These are phyloP conservation scores for Oncorhynchus kisutch DNA, from an alignment of 2,113 vertebrate species.

Conservation along the genomic window DNA sequence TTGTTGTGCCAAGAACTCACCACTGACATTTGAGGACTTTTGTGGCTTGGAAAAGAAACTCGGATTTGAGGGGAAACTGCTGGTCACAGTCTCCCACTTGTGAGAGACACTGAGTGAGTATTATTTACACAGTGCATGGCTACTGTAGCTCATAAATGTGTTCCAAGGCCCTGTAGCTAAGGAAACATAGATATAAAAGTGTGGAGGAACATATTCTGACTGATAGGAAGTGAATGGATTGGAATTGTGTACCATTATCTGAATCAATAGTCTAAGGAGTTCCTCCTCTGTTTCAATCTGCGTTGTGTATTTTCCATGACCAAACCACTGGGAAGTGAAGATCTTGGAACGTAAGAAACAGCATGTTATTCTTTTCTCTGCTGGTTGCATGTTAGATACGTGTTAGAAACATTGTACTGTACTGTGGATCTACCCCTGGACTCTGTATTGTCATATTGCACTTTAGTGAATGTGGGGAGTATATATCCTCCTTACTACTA, in stretches of 20 bases:
- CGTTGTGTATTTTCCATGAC: constrained; percentile 40
- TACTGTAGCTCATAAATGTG: neutral
- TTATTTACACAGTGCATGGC: neutral
- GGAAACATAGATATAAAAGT: neutral
- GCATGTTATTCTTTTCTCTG: constrained; percentile 49
- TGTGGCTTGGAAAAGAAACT: neutral
- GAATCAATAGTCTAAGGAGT: too few species aligned
- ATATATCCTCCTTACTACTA: constrained; percentile 6
- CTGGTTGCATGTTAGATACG: constrained; percentile 48
- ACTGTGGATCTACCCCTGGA: constrained; percentile 5
- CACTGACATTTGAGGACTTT: neutral
- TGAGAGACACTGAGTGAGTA: constrained; percentile 3
- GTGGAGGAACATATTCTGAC: neutral
- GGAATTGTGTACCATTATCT: neutral
- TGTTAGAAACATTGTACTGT: neutral
- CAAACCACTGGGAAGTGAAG: constrained; percentile 39
- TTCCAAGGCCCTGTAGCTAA: neutral
- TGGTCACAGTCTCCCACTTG: neutral
- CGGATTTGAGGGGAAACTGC: neutral
- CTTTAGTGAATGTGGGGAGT: neutral
- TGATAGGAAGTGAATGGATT: neutral
- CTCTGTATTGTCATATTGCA: neutral
- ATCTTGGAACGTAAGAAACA: constrained; percentile 57
- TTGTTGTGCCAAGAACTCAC: neutral
- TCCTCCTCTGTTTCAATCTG: constrained; percentile 8